Evolutionary conservation across 2,113 vertebrate genomes (phyloP).

Genomic region (Periophthalmodon schlosseri): DNA sequence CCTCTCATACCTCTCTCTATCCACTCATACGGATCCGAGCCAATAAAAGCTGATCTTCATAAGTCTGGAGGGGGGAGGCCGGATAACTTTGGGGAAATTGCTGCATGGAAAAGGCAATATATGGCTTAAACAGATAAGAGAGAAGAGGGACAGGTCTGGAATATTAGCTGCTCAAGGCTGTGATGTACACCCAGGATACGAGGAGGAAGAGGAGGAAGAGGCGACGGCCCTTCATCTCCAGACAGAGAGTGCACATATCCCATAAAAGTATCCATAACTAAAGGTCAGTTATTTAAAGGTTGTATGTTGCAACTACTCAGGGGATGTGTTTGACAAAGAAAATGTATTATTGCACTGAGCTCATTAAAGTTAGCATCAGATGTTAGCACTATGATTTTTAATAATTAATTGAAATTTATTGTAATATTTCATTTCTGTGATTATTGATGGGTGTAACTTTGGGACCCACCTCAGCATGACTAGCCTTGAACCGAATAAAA

Average conservation of each 20-base stretch:
- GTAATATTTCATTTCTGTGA: too few relatives aligned
- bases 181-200: constrained; percentile 59
- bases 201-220: constrained; percentile 12
- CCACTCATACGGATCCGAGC: constrained; percentile 47
- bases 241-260: constrained; percentile 14
- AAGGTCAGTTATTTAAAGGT: background rate
- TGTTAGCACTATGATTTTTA: too few relatives aligned
- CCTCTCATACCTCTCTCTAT: constrained; percentile 48
- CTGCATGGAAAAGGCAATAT: constrained; percentile 67
- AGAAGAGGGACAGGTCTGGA: constrained; percentile 42
- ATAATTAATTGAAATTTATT: too few relatives aligned
- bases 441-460: too few relatives aligned
- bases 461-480: too few relatives aligned
- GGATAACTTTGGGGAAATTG: constrained; percentile 66
- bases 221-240: constrained; percentile 23
- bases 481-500: too few relatives aligned
- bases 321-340: too few relatives aligned
- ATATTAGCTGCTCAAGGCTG: constrained; percentile 66
- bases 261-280: background rate
- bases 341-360: too few relatives aligned
- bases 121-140: constrained; percentile 61
- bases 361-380: too few relatives aligned
- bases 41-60: constrained; percentile 68
- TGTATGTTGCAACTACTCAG: background rate
- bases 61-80: constrained; percentile 50